phyloP scores from a whole-genome alignment of 35 echinoderm and acorn worm species.

The Lytechinus variegatus region DNA sequence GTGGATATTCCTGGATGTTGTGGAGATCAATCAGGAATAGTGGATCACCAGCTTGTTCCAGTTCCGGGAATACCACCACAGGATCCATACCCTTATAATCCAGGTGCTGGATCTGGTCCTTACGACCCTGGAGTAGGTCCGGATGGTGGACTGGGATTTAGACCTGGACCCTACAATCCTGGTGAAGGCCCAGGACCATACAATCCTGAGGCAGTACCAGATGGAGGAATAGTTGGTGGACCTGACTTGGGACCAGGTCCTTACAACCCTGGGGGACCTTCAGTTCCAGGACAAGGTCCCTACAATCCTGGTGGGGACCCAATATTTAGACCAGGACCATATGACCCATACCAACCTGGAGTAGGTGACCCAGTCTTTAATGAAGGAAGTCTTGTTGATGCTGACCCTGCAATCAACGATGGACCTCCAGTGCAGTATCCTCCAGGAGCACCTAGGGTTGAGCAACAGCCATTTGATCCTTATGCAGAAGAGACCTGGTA shows the following conservation, averaged over 20 bases:
- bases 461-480: conserved; percentile 27
- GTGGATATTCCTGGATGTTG: conserved; percentile 25
- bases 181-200: not conserved
- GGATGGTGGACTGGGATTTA: not conserved
- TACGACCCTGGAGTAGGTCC: not conserved
- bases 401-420: conserved; percentile 22
- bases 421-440: not conserved
- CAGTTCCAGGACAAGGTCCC: conserved; percentile 36
- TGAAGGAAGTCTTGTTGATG: conserved; percentile 34
- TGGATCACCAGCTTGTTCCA: not conserved
- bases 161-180: not conserved
- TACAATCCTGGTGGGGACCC: not conserved
- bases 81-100: not conserved
- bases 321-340: not conserved
- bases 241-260: not conserved
- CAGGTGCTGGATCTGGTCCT: not conserved
- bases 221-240: not conserved
- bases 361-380: not conserved
- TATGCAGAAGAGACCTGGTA: conserved; percentile 33
- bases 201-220: not conserved
- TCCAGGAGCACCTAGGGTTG: not conserved
- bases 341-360: conserved; percentile 34
- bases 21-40: conserved; percentile 21
- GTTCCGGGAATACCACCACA: not conserved
- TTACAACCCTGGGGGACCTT: not conserved